These are phyloP conservation scores for Choloepus hoffmanni DNA, from an alignment of 2,113 vertebrate species.

Conservation along the genomic window DNA sequence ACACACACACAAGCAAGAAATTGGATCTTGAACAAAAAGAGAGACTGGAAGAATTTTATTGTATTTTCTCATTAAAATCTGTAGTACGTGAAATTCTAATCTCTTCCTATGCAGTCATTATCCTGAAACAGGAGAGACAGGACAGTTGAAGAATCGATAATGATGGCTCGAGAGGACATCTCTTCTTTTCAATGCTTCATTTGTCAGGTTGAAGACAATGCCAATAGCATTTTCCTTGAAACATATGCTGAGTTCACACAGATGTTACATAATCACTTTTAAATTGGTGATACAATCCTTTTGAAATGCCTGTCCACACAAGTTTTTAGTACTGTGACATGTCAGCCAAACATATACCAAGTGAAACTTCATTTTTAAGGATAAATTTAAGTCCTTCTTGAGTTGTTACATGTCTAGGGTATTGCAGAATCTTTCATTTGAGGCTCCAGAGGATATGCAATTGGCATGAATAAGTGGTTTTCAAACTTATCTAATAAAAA, in stretches of 20 bases:
- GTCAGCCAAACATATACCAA: slow-evolving; percentile 38
- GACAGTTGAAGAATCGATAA: slow-evolving; percentile 17
- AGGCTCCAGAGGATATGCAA: slow-evolving; percentile 26
- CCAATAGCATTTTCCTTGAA: slow-evolving; percentile 61
- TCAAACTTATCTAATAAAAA: slow-evolving; percentile 60
- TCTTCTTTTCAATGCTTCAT: not conserved
- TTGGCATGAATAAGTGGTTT: slow-evolving; percentile 58
- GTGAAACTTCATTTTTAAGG: slow-evolving; percentile 40
- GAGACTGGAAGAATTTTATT: not conserved
- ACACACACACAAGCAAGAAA: not conserved
- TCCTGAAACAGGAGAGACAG: not conserved
- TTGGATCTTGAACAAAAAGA: slow-evolving; percentile 19
- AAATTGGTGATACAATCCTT: slow-evolving; percentile 65
- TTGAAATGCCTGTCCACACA: slow-evolving; percentile 62
- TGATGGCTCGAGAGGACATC: not conserved
- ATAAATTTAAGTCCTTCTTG: slow-evolving; percentile 45
- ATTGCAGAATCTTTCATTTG: slow-evolving; percentile 12
- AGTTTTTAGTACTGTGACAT: slow-evolving; percentile 46
- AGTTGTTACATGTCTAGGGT: not conserved
- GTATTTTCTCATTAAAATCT: slow-evolving; percentile 56
- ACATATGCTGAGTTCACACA: slow-evolving; percentile 49
- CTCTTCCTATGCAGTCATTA: slow-evolving; percentile 14
- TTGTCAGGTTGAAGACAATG: not conserved
- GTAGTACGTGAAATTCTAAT: slow-evolving; percentile 21
- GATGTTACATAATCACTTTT: slow-evolving; percentile 65